A percentile compares a stretch with the other conserved stretches of the same genome.
Conservation (phyloP, 2,113 vertebrate species). For the Cervus canadensis region DNA sequence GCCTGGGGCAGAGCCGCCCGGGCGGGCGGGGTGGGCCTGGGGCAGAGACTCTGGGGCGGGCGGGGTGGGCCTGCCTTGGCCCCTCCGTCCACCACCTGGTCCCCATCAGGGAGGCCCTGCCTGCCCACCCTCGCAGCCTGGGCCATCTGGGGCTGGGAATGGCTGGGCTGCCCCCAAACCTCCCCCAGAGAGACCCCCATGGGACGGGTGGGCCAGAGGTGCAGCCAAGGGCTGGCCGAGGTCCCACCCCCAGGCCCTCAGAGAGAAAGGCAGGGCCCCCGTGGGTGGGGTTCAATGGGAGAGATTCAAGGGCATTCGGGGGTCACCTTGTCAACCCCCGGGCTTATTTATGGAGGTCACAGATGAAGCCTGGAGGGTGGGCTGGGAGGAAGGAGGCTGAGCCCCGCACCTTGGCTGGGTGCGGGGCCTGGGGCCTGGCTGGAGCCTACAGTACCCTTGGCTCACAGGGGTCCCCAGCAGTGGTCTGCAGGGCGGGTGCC, state of each 20-base stretch:
- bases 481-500: not conserved
- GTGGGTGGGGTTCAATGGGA: fast-evolving
- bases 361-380: not conserved
- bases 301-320: no score
- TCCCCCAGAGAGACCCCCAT: not conserved
- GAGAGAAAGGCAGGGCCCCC: not conserved
- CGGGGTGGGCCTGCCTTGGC: not conserved
- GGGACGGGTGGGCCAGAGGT: not conserved
- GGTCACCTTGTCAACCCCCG: not conserved
- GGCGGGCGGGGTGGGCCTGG: no score
- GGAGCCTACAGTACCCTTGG: fast-evolving
- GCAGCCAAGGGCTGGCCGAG: not conserved
- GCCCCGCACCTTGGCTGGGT: fast-evolving
- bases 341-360: not conserved
- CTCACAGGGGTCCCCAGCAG: fast-evolving
- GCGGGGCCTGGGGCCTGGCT: no score
- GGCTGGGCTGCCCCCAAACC: not conserved
- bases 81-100: not conserved
- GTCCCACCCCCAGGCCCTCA: not conserved
- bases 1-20: not conserved
- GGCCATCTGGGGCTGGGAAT: no score
- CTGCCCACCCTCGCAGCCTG: no score
- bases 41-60: no score
- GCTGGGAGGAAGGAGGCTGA: not conserved
- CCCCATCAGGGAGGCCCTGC: not conserved